Evolutionary conservation across 2,888 invertebrate genomes (phyloP).

Genomic region (Horisme vitalbata): DNA sequence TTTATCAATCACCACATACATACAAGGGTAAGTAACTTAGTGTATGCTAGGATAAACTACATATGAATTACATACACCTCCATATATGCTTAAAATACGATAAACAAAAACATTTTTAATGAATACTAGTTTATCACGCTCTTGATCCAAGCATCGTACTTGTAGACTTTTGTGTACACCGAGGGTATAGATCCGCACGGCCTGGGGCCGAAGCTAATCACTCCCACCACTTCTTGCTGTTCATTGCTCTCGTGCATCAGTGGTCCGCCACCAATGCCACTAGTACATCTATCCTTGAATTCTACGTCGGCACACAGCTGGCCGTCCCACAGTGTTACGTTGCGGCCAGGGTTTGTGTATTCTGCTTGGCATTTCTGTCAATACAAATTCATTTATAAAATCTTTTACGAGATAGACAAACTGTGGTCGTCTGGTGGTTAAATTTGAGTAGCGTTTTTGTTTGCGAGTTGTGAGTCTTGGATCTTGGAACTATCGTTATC

Average conservation of each 20-base stretch:
- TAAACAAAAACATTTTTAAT: no score
- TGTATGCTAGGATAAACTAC: no score
- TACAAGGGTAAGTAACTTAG: no score
- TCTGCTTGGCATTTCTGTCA: constrained; percentile 42
- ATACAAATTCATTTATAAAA: constrained; percentile 16
- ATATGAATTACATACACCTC: no score
- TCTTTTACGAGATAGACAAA: no score
- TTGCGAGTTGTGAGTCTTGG: no score
- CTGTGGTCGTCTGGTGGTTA: no score
- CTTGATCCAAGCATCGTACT: constrained; percentile 56
- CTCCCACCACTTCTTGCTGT: constrained; percentile 63
- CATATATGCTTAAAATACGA: no score
- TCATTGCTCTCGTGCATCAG: constrained; percentile 68
- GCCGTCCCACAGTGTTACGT: constrained; percentile 37
- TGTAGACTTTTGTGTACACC: constrained; percentile 84
- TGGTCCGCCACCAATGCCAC: constrained; percentile 86
- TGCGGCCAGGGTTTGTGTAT: constrained; percentile 32
- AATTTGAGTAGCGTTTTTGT: no score
- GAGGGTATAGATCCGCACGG: constrained; percentile 85
- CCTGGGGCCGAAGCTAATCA: constrained; percentile 85
- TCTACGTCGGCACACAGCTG: constrained; percentile 84
- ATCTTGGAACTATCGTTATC: no score
- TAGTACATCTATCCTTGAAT: constrained; percentile 78
- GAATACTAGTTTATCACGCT: constrained; percentile 9
- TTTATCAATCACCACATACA: no score